Base-by-base conservation (phyloP, 2,797 vertebrate species). In the Atherinosoma microstoma region DNA sequence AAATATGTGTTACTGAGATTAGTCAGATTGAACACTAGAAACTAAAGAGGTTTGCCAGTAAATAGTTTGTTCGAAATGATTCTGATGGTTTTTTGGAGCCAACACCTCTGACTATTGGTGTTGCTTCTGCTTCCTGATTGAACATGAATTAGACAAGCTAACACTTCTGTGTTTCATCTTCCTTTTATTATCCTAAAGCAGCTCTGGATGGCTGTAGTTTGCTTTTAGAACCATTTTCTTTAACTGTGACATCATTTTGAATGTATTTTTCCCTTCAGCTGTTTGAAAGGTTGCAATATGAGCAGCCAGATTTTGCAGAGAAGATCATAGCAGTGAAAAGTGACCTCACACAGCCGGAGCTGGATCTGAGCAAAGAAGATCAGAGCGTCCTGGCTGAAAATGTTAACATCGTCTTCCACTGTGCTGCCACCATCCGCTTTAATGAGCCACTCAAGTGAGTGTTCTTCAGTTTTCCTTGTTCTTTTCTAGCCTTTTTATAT, bases 381-480 rank as follows among this genome's bases (percentile, higher is more conserved):
- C 95, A 96, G 92, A 93, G 94, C 53, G 76, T 87, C 40, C 94
- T 99, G 78, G 82, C 91, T 32, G 94, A 96, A 57, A 92, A 92
- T 79, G 78, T 96, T 51, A 95, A 98, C 90, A 83, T 99, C 1
- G 83, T 99, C 90, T 98, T 99, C 91, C 98, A 99, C 92, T 99
- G 97, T 67, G 98, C 98, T 51, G 98, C 98, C 86, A 98, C 98
- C 12, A 87, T 99, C 82, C 95, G 98, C 88, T 99, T 99, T 82
- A 99, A 97, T 73, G 98, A 99, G 93, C 94, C 95, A 0, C 95
- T 99, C 64, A 97, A 97, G 98, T 99, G 87, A 95, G 96, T 62
- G 16, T 32, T 9, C 12, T 1, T 51, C 22, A 12, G 12, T 16
- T 40, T 12, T 13, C 18, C 24, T 27, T 27, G 24, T 40, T 40